Percentiles rank a stretch among this genome's conserved stretches.
Conservation (phyloP, 2,113 vertebrate species). For the Siniperca knerii region DNA sequence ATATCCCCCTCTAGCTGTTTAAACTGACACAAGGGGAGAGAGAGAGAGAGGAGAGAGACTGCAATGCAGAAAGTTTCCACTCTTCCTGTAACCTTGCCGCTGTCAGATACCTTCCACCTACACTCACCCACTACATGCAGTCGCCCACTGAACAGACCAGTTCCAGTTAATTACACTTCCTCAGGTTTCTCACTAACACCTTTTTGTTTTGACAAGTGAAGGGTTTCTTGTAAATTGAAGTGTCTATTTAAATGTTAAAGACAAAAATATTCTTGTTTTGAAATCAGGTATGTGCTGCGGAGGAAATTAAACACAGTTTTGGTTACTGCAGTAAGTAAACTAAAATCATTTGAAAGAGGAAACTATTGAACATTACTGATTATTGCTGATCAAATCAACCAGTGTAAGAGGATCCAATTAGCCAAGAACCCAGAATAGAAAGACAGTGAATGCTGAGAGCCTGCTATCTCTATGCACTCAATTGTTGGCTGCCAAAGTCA, state of each 20-base stretch:
- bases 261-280: conserved; percentile 6
- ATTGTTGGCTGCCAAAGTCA: background rate
- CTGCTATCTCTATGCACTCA: background rate
- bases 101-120: conserved; percentile 52
- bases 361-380: conserved; percentile 2
- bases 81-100: conserved; percentile 68
- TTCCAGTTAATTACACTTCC: conserved; percentile 13
- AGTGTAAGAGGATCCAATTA: background rate
- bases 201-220: conserved; percentile 15
- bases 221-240: background rate
- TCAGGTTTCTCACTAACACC: conserved; percentile 23
- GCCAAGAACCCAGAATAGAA: background rate
- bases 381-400: conserved; percentile 4
- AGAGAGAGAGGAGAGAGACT: conserved; percentile 25
- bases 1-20: conserved; percentile 56
- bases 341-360: background rate
- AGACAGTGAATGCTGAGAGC: background rate
- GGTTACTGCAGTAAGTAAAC: background rate
- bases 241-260: background rate
- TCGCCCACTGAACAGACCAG: conserved; percentile 5
- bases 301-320: background rate
- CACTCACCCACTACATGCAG: conserved; percentile 10
- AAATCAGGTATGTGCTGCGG: background rate
- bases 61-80: conserved; percentile 70
- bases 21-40: conserved; percentile 42